A percentile compares a stretch with the other conserved stretches of the same genome.
phyloP scores from a whole-genome alignment of 2,113 vertebrate species.

The Cyanistes caeruleus region DNA sequence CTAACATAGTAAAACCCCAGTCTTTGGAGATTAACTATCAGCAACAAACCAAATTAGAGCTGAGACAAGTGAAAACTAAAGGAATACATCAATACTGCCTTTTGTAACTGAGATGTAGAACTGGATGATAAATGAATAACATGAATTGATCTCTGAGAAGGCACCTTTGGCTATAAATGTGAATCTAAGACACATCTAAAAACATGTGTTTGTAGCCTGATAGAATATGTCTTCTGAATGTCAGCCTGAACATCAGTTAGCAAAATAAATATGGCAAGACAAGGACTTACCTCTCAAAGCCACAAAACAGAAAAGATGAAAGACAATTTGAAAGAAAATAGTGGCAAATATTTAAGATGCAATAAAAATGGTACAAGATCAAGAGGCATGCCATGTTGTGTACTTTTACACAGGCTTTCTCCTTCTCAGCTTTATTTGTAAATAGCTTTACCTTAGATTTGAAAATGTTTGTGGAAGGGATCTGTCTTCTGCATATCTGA shows the following conservation, averaged over 20 bases:
- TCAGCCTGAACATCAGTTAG: background rate
- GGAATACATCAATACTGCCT: background rate
- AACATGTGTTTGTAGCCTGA: background rate
- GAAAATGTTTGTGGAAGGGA: background rate
- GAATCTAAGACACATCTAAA: background rate
- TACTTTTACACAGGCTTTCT: background rate
- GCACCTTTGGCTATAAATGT: background rate
- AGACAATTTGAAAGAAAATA: background rate
- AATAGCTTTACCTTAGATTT: background rate
- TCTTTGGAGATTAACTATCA: background rate
- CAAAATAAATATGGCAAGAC: background rate
- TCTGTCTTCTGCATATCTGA: background rate
- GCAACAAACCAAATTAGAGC: constrained; percentile 3
- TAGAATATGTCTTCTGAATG: background rate
- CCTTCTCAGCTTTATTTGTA: background rate
- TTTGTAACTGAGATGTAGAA: background rate
- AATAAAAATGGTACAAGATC: background rate
- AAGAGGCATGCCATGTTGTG: background rate
- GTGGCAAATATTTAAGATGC: background rate
- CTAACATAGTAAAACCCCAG: background rate
- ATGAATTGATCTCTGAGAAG: background rate
- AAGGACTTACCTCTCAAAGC: background rate
- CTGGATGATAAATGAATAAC: background rate
- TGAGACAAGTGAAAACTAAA: background rate
- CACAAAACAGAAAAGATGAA: background rate